These are phyloP conservation scores for Tricholauxania praeusta DNA, from an alignment of 2,888 invertebrate genomes.

Conservation along the genomic window DNA sequence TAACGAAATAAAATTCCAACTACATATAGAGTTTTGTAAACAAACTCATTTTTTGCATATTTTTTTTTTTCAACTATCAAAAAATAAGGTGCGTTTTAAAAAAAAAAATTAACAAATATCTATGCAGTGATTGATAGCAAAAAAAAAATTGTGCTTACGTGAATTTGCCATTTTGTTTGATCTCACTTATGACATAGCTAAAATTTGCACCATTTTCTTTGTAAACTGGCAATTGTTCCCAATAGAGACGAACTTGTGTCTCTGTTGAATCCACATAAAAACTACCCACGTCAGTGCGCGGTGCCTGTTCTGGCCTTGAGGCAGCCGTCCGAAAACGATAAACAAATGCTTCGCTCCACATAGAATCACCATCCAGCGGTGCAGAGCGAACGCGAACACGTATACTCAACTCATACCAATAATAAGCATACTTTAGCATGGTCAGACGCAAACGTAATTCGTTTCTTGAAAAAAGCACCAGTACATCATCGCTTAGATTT, in stretches of 20 bases:
- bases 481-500: constrained; percentile 39
- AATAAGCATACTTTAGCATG: constrained; percentile 57
- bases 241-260: constrained; percentile 79
- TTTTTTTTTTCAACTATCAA: too few relatives aligned
- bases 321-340: constrained; percentile 73
- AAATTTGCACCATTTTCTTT: constrained; percentile 82
- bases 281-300: constrained; percentile 78
- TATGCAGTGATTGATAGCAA: too few relatives aligned
- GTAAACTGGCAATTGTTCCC: constrained; percentile 79
- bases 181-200: constrained; percentile 73
- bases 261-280: constrained; percentile 76
- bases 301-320: constrained; percentile 74
- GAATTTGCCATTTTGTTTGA: constrained; percentile 51
- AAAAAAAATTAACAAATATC: too few relatives aligned
- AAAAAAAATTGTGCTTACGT: constrained; percentile 56
- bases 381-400: constrained; percentile 76
- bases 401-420: constrained; percentile 73
- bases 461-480: constrained; percentile 43
- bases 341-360: constrained; percentile 79
- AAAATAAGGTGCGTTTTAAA: background rate
- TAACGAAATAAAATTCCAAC: too few relatives aligned
- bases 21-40: too few relatives aligned
- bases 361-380: constrained; percentile 66
- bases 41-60: too few relatives aligned
- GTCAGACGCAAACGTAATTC: constrained; percentile 55